Evolutionary conservation across 2,113 vertebrate species (phyloP).

Genomic region (Sturnira hondurensis): DNA sequence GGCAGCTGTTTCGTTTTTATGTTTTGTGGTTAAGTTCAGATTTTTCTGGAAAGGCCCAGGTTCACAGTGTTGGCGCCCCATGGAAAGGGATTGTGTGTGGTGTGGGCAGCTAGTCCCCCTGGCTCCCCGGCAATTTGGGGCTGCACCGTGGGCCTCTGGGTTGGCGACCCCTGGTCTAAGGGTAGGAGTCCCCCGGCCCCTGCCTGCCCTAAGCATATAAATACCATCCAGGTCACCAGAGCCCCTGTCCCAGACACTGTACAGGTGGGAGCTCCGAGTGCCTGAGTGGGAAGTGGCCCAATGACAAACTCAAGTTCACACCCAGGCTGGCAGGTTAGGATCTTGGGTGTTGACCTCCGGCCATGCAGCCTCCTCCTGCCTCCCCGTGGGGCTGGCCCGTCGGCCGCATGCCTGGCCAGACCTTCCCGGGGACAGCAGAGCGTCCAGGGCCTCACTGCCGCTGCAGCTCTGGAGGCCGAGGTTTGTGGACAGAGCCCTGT

Average conservation of each 20-base stretch:
- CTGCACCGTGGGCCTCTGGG: not conserved
- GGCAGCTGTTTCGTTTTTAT: not conserved
- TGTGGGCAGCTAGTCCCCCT: not conserved
- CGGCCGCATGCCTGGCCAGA: rapidly evolving
- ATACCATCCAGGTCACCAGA: not conserved
- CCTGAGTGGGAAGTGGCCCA: not conserved
- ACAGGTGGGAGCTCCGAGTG: not conserved
- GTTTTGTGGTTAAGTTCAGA: not conserved
- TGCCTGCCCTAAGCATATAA: rapidly evolving
- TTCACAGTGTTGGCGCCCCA: rapidly evolving
- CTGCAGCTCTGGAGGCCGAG: not conserved
- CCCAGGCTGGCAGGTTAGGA: rapidly evolving
- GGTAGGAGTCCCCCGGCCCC: no score
- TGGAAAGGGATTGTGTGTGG: rapidly evolving
- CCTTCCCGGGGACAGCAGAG: not conserved
- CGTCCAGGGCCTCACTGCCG: not conserved
- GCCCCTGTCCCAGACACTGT: not conserved
- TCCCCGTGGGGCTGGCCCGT: not conserved
- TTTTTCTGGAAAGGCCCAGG: not conserved
- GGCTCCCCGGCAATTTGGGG: not conserved
- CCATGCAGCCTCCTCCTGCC: rapidly evolving
- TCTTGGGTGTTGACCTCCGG: rapidly evolving
- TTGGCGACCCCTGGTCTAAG: not conserved
- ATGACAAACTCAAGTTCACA: not conserved
- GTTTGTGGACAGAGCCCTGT: not conserved